phyloP scores from a whole-genome alignment of 2,797 vertebrate genomes.

The Stomatorhinus walkeri region DNA sequence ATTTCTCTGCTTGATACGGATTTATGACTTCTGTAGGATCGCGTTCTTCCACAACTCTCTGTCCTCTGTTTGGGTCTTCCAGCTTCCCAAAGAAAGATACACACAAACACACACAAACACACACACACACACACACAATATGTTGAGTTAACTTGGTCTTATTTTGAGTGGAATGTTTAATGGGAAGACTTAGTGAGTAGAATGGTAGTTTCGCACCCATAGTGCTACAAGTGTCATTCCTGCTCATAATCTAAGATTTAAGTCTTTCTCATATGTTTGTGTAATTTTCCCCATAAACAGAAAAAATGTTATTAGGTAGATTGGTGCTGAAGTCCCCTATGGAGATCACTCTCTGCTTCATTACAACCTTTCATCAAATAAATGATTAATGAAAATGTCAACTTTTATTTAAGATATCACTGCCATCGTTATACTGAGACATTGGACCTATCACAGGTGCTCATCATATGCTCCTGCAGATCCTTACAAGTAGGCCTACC shows the following conservation, averaged over 20 bases:
- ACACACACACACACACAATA: background rate
- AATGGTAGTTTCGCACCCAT: background rate
- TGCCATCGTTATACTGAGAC: background rate
- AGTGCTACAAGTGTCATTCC: background rate
- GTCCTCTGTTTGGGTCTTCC: background rate
- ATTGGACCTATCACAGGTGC: background rate
- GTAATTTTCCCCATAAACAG: background rate
- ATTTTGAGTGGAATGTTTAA: background rate
- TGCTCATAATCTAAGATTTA: background rate
- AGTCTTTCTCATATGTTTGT: background rate
- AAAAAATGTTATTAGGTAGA: background rate
- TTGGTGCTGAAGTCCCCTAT: background rate
- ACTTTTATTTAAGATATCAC: background rate
- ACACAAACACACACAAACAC: background rate
- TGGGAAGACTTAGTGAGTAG: background rate
- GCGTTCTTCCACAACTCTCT: background rate
- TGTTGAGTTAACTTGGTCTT: background rate
- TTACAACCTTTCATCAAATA: background rate
- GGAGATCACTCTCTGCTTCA: background rate
- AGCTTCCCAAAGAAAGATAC: background rate
- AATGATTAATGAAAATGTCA: background rate
- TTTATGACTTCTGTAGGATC: background rate
- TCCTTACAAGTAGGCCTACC: background rate
- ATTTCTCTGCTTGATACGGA: background rate
- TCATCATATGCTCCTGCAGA: background rate